Base-by-base conservation (phyloP, 1,140 invertebrate species). In the Trissolcus basalis region DNA sequence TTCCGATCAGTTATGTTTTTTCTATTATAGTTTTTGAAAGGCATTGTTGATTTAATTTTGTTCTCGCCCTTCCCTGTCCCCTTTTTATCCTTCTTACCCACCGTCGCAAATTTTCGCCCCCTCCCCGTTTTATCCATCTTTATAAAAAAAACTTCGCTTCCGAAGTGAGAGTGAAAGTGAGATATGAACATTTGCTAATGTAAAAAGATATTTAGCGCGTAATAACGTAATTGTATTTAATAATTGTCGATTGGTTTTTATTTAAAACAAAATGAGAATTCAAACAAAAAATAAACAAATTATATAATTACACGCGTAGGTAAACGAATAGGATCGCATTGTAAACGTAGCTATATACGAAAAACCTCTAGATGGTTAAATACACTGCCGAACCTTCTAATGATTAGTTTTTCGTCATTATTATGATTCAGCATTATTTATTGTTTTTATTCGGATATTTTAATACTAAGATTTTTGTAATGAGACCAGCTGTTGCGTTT, bases 371-470 rank as follows among this genome's bases (percentile, higher is more conserved):
- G 84, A 83, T 80, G 81, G 83, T 84, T 85, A 85, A 76, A 86
- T 81, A 85, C 85, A 87, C 87, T 88, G 87, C 87, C 87, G 86
- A 87, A 87, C 64, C 79, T 86, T 87, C 80, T 85, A 86, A 83
- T 81, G 80, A 81, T 83, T 84, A 82, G 82, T 87, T 85, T 84
- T 84, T 85, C 86, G 81, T 27, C 19, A 84, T 85, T 85, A 80
- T 85, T 84, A 39, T 72, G 60, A 80, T 83, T 82, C 75, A 86
- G 82, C 80, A 88, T 87, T 87, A 88, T 88, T 88, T 88, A 88
- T 88, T 88, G 86, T 88, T 88, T 86, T 87, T 85, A 87, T 87
- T 88, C 83, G 84, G 85, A 87, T 88, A 88, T 88, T 88, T 88
- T 88, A 88, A 88, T 88, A 87, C 84, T 87, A 88, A 87, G 86